These are phyloP conservation scores for Carapus acus DNA, from an alignment of 2,797 vertebrate genomes.

Conservation along the genomic window DNA sequence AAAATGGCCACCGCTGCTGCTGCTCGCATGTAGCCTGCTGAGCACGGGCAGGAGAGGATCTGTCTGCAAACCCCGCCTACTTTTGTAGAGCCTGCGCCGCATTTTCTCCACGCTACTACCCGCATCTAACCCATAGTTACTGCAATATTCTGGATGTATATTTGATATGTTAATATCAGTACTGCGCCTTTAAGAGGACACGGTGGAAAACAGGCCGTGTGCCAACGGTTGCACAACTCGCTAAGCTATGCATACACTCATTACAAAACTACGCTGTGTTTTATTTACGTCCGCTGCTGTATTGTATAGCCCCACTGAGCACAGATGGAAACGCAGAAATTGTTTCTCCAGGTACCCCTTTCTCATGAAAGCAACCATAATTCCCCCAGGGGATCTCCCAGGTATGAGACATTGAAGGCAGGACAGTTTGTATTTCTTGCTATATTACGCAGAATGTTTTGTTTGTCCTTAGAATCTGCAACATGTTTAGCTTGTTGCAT, in stretches of 20 bases:
- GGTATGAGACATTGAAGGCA: conserved; percentile 6
- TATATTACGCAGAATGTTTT: no score
- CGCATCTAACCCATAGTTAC: not conserved
- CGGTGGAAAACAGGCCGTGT: conserved; percentile 4
- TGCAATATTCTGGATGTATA: not conserved
- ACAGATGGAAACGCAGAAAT: not conserved
- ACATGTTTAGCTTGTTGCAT: conserved; percentile 3
- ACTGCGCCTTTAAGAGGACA: conserved; percentile 8
- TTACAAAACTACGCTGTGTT: not conserved
- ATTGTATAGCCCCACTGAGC: not conserved
- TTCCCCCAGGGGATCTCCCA: conserved; percentile 7
- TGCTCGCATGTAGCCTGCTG: conserved; percentile 54
- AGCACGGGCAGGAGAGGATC: conserved; percentile 49
- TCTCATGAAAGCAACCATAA: conserved; percentile 9
- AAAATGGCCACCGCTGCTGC: conserved; percentile 69
- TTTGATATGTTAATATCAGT: not conserved
- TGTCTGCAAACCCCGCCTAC: conserved; percentile 57
- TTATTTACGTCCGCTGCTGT: not conserved
- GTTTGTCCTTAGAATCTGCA: not conserved
- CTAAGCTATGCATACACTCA: conserved; percentile 5
- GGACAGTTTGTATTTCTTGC: conserved; percentile 2
- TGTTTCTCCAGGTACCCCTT: conserved; percentile 2
- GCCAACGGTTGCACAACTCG: conserved; percentile 16
- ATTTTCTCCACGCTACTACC: conserved; percentile 29
- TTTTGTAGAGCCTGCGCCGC: conserved; percentile 5